Evolutionary conservation across 2,113 vertebrate species (phyloP).

Genomic region (Regulus satrapa): DNA sequence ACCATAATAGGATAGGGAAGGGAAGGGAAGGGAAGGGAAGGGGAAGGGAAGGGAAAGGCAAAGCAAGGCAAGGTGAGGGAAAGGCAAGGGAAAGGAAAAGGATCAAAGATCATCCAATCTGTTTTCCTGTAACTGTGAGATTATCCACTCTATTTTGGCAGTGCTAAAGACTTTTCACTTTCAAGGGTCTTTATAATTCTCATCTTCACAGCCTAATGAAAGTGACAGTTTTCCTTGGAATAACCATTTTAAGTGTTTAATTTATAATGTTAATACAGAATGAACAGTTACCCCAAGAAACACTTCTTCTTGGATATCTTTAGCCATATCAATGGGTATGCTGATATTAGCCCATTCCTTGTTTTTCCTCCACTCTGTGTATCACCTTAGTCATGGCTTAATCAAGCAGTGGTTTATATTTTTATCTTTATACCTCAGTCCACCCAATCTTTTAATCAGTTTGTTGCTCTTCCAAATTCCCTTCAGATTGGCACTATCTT

Average conservation of each 20-base stretch:
- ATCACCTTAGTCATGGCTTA: neutral
- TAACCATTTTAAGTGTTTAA: neutral
- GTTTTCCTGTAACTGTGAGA: neutral
- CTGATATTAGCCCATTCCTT: neutral
- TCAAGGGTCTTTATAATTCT: neutral
- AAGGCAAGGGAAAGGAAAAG: fast-evolving
- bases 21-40: no score
- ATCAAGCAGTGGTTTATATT: neutral
- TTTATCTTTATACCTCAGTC: neutral
- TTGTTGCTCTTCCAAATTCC: neutral
- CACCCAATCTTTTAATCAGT: neutral
- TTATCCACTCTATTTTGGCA: neutral
- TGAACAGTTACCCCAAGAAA: neutral
- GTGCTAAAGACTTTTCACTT: neutral
- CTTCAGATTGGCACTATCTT: neutral
- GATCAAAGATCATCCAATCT: neutral
- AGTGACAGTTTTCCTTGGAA: neutral
- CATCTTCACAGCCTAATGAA: neutral
- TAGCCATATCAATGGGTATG: neutral
- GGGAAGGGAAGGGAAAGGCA: no score
- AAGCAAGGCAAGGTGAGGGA: no score
- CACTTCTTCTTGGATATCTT: neutral
- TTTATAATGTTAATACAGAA: neutral
- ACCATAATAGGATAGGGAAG: no score
- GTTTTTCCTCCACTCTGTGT: neutral